Evolutionary conservation across 1,140 invertebrate species (phyloP), one percentile per base, ranked within the genome.

Genomic region (Tetramorium parvispinum): DNA sequence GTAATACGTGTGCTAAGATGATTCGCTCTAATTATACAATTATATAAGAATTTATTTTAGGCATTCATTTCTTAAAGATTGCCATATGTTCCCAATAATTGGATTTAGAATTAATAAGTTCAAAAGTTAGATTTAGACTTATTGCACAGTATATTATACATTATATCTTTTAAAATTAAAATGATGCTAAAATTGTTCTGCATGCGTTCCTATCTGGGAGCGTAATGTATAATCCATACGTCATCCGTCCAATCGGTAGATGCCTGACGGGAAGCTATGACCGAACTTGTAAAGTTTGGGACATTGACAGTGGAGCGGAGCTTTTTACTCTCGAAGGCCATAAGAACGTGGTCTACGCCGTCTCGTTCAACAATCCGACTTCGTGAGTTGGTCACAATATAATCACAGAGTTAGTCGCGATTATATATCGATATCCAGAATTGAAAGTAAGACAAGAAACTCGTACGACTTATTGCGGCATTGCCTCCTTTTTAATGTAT

Each of bases 251-350:
- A 8, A 76, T 77, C 7, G 11, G 37, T 92, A 98, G 97, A 93
- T 98, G 97, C 94, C 94, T 98, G 70, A 97, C 97, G 1, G 97
- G 97, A 68, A 98, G 97, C 94, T 98, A 98, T 93, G 97, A 98
- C 93, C 95, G 97, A 90, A 98, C 97, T n/a, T 98, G 97, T 94
- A 98, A 97, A 94, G 95, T 98, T 82, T 98, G 98, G 97, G 96
- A 97, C 93, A 97, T 97, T 85, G 96, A 97, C 73, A 96, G 96
- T n/a, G 97, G 97, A 49, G 95, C 95, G 75, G 97, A 98, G 91
- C 93, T 97, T 88, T 95, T 96, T 91, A 96, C 97, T 57, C 95
- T 98, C 13, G 94, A 96, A 55, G 97, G 97, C 32, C 98, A 98
- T 91, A 96, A 97, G 81, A 98, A 98, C 95, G 97, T 98, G 71